Conservation (phyloP, 2,113 vertebrate genomes). For the Panthera leo region DNA sequence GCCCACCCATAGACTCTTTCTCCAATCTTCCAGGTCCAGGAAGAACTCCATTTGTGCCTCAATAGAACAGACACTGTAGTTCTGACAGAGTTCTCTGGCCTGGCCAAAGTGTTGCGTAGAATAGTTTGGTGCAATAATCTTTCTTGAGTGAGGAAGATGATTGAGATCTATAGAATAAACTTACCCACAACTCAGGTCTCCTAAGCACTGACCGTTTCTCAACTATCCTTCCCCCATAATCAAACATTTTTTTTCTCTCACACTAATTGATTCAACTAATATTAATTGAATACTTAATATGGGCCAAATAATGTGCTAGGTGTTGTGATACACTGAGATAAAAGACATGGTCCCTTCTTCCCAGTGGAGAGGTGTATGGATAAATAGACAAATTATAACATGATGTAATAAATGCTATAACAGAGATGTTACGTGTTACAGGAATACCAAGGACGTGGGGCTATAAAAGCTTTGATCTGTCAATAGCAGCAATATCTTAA, state of each 20-base stretch:
- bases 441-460: background rate
- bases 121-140: background rate
- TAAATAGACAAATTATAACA: background rate
- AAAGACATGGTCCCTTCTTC: background rate
- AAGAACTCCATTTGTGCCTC: background rate
- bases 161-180: background rate
- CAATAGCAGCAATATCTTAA: background rate
- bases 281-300: background rate
- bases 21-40: background rate
- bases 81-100: background rate
- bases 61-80: background rate
- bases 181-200: background rate
- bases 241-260: background rate
- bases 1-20: background rate
- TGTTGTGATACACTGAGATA: background rate
- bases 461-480: background rate
- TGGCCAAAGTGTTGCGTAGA: background rate
- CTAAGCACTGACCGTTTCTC: background rate
- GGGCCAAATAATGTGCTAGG: background rate
- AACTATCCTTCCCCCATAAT: accelerated
- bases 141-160: background rate
- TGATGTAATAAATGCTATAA: background rate
- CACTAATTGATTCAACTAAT: background rate
- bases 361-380: background rate
- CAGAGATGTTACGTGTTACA: background rate